Base-by-base conservation (phyloP, 2,797 vertebrate species). In the Okamejei kenojei region DNA sequence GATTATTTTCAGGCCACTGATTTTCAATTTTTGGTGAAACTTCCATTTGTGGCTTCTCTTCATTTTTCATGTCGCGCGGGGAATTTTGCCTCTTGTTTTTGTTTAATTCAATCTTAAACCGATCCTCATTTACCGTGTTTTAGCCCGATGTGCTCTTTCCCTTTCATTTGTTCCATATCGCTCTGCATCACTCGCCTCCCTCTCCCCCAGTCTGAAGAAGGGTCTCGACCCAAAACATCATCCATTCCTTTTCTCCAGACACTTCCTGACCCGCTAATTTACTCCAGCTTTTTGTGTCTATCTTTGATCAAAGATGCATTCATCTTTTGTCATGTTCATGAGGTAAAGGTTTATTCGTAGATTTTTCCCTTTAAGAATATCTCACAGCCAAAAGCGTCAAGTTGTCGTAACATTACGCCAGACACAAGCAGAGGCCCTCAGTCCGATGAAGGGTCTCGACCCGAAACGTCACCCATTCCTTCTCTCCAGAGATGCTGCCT, bases 1-100 rank as follows among this genome's bases (percentile, higher is more conserved):
- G 68, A 68, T 88, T 63, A 88, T 88, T 68, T 68, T 88, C 84
- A 21, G 63, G 61, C 61, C 61, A 65, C 84, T 63, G 84, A 88
- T 65, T 68, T 88, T 65, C 81, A 84, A 29, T 65, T 88, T 88
- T 68, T 32, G 15, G n/a, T 68, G n/a, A 65, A 88, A 88, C 61
- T 32, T 86, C 65, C 54, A 17, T 1, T n/a, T 13, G 15, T 7
- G 61, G 5, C 29, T 63, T 65, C 9, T 45, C 6, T 65, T 35
- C 29, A 88, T 88, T 68, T 65, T 65, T 84, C 7, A 21, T 19
- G 7, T 35, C n/a, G 7, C 61, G 19, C 23, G 84, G 21, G 17
- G 61, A 32, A 32, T 21, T 19, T 35, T 61, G 54, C 23, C 61
- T 84, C 26, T 84, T 35, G 45, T 88, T 68, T 35, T 5, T 35